A percentile compares a stretch with the other conserved stretches of the same genome.
These are phyloP conservation scores for Chrysolina americana DNA, from an alignment of 2,888 invertebrate species.

Conservation along the genomic window DNA sequence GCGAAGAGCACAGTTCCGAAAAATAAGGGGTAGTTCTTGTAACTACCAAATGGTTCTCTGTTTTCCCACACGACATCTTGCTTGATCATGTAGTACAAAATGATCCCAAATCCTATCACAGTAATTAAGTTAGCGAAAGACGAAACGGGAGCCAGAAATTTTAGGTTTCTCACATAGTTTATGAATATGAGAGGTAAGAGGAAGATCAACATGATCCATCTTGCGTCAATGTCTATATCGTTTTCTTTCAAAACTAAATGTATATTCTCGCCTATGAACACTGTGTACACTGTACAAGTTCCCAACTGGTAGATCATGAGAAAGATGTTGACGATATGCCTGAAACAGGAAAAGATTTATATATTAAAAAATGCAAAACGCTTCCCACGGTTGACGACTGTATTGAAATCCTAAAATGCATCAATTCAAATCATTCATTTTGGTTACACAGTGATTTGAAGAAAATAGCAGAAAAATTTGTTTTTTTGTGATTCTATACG, in stretches of 20 bases:
- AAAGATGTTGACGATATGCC: constrained; percentile 81
- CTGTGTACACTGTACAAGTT: constrained; percentile 96
- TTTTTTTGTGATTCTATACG: too few species aligned
- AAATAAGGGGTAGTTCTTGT: constrained; percentile 80
- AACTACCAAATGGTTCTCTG: constrained; percentile 70
- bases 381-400: too few species aligned
- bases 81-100: constrained; percentile 80
- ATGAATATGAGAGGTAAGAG: constrained; percentile 80
- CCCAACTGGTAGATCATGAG: constrained; percentile 93
- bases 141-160: constrained; percentile 87
- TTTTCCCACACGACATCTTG: constrained; percentile 73
- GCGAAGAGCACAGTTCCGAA: constrained; percentile 94
- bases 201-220: constrained; percentile 81
- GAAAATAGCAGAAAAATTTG: too few species aligned
- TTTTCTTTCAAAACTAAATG: constrained; percentile 76
- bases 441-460: too few species aligned
- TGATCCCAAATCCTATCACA: constrained; percentile 81
- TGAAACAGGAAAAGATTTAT: constrained; percentile 76
- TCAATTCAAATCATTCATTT: too few species aligned
- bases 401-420: too few species aligned
- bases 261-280: constrained; percentile 93
- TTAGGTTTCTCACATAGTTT: constrained; percentile 83
- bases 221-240: constrained; percentile 71
- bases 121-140: constrained; percentile 87
- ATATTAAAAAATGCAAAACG: too few species aligned